Evolutionary conservation across 2,113 vertebrate species (phyloP).

Genomic region (Chamaea fasciata): DNA sequence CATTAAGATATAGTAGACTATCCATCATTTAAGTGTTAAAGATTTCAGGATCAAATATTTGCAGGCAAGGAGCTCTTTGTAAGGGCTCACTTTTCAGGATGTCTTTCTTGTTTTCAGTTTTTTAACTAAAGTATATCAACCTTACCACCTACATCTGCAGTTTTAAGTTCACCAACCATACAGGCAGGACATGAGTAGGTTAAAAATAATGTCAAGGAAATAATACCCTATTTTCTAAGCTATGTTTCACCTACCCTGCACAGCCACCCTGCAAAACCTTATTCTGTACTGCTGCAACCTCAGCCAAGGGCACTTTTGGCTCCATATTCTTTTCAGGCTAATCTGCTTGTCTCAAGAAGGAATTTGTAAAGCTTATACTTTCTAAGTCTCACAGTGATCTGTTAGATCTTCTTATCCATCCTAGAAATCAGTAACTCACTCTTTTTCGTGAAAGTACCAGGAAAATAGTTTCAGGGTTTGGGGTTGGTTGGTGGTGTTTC

Average conservation of each 20-base stretch:
- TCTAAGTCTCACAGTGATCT: neutral
- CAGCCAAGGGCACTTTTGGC: neutral
- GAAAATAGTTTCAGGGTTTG: neutral
- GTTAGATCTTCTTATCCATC: neutral
- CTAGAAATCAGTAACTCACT: neutral
- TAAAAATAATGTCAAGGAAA: neutral
- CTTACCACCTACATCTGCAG: neutral
- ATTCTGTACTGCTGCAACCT: neutral
- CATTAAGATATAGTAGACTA: neutral
- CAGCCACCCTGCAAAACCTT: neutral
- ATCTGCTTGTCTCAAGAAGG: slow-evolving; percentile 9
- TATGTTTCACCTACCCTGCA: neutral
- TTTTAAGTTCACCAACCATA: neutral
- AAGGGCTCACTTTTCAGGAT: neutral
- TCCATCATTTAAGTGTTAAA: neutral
- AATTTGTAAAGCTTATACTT: slow-evolving; percentile 22
- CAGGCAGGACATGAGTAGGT: neutral
- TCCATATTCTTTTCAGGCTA: neutral
- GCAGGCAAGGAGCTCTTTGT: neutral
- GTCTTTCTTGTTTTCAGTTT: neutral
- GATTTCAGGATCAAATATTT: neutral
- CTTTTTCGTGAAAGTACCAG: neutral
- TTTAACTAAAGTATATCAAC: neutral
- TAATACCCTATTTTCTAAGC: neutral
- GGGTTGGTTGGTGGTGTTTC: neutral